Conservation (phyloP, 2,113 vertebrate genomes). For the Gallinago jamesoni region DNA sequence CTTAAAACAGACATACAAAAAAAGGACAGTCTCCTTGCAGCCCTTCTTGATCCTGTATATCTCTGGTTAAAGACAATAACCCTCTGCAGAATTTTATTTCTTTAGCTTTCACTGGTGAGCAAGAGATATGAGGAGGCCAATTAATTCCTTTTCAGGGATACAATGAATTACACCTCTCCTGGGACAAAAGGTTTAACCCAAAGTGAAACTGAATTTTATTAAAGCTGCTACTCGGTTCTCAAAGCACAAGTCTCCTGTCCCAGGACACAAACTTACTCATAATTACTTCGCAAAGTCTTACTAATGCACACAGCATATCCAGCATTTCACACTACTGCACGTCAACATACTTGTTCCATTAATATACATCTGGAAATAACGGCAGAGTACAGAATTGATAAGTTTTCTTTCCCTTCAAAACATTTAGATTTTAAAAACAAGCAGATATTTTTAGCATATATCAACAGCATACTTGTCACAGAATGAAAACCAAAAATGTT, state of each 20-base stretch:
- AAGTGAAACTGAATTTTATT: neutral
- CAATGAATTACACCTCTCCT: neutral
- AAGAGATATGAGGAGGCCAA: neutral
- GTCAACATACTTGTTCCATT: neutral
- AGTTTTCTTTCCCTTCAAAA: neutral
- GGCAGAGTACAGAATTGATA: neutral
- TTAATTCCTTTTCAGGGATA: neutral
- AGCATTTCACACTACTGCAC: neutral
- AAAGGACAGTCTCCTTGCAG: neutral
- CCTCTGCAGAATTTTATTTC: neutral
- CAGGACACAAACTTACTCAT: neutral
- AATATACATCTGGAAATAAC: neutral
- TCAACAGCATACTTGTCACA: neutral
- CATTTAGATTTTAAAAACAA: neutral
- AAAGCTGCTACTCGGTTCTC: neutral
- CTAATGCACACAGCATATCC: neutral
- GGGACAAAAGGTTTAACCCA: neutral
- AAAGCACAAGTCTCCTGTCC: neutral
- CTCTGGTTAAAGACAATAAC: neutral
- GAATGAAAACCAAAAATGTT: neutral
- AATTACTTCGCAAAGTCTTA: neutral
- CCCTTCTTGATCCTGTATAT: neutral
- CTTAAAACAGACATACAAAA: fast-evolving
- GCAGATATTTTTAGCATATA: neutral
- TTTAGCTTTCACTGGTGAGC: neutral